These are phyloP conservation scores for Collichthys lucidus DNA, from an alignment of 2,113 vertebrate genomes.

Conservation along the genomic window DNA sequence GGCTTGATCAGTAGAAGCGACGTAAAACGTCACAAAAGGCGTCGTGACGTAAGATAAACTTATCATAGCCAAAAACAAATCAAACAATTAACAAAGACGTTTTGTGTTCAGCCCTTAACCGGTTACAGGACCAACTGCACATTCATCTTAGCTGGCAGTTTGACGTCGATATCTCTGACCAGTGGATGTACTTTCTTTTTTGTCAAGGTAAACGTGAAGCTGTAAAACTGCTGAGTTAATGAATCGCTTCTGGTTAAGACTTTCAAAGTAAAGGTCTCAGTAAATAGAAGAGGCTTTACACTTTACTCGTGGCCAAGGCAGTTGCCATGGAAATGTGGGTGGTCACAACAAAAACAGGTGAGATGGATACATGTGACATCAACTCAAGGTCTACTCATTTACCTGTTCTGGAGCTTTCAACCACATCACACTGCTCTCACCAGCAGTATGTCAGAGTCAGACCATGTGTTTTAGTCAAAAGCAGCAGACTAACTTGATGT, in stretches of 20 bases:
- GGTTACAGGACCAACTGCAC: not conserved
- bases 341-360: no score
- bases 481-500: no score
- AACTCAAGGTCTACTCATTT: no score
- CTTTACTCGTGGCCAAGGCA: no score
- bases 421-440: no score
- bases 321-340: no score
- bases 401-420: no score
- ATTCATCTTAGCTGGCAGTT: not conserved
- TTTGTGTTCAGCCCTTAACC: no score
- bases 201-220: not conserved
- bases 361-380: no score
- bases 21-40: not conserved
- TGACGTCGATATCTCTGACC: not conserved
- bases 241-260: slow-evolving; percentile 20
- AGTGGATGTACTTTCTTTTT: not conserved
- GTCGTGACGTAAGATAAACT: not conserved
- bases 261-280: slow-evolving; percentile 43
- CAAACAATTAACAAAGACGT: not conserved
- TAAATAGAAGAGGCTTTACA: not conserved
- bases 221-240: not conserved
- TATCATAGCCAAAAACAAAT: not conserved
- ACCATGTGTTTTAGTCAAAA: no score
- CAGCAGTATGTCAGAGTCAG: no score
- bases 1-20: no score